Percentiles rank a stretch among this genome's conserved stretches.
These are phyloP conservation scores for Volucella inanis DNA, from an alignment of 2,888 invertebrate genomes.

Conservation along the genomic window DNA sequence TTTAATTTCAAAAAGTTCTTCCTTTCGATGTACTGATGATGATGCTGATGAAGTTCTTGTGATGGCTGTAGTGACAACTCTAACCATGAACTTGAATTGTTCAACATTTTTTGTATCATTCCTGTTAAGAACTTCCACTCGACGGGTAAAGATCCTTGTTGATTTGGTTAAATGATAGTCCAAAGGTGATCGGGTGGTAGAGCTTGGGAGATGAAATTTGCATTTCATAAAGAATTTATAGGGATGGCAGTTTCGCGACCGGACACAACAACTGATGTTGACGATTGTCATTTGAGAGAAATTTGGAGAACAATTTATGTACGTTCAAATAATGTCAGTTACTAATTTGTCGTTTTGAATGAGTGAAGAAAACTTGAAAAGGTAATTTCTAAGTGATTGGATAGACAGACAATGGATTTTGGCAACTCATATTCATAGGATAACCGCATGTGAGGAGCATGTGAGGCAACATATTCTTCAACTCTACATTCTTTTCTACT, in stretches of 20 bases:
- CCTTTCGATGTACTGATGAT: conserved; percentile 33
- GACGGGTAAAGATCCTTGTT: not conserved
- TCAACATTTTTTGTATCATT: conserved; percentile 23
- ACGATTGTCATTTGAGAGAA: conserved; percentile 64
- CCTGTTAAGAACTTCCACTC: conserved; percentile 14
- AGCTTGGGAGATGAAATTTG: conserved; percentile 22
- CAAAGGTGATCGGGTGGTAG: conserved; percentile 3
- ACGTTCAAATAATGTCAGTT: conserved; percentile 46
- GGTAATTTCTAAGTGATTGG: not conserved
- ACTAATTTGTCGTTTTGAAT: conserved; percentile 33
- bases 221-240: conserved; percentile 27
- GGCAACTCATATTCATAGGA: too few relatives aligned
- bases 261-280: conserved; percentile 46
- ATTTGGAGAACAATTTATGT: conserved; percentile 51
- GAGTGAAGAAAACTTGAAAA: not conserved
- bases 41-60: not conserved
- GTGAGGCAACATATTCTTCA: too few relatives aligned
- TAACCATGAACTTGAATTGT: conserved; percentile 12
- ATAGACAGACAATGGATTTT: not conserved
- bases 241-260: conserved; percentile 15
- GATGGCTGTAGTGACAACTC: not conserved
- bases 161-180: not conserved
- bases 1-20: conserved; percentile 65
- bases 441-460: too few relatives aligned
- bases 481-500: too few relatives aligned